Evolutionary conservation across 2,888 invertebrate genomes (phyloP), one percentile per base, ranked within the genome.

Genomic region (Craniophora ligustri): DNA sequence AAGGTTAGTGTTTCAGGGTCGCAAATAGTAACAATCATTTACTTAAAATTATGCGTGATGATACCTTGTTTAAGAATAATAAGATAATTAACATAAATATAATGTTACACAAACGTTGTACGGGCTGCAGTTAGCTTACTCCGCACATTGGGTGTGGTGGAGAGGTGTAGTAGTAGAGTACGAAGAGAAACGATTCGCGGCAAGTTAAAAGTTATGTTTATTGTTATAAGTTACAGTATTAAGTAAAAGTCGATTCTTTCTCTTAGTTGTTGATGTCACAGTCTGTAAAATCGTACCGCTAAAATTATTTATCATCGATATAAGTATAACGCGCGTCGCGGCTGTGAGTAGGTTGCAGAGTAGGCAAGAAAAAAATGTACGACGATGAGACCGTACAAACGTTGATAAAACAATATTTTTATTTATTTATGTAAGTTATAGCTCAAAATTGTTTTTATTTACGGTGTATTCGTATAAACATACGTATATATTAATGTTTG

Each of bases 381-480:
- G 35, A 7, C 11, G 18, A 5, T 38, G 40, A 40, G 28, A 46
- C 30, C 19, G 38, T 47, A 47, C n/a, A n/a, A n/a, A n/a, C n/a
- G n/a, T n/a, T n/a, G n/a, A n/a, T n/a, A n/a, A n/a, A n/a, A n/a
- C n/a, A n/a, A n/a, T n/a, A n/a, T n/a, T n/a, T n/a, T n/a, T n/a
- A n/a, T n/a, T n/a, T n/a, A n/a, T n/a, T n/a, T n/a, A n/a, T n/a
- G n/a, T n/a, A n/a, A n/a, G n/a, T n/a, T n/a, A n/a, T n/a, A n/a
- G n/a, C n/a, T n/a, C n/a, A n/a, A n/a, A n/a, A n/a, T n/a, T n/a
- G n/a, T n/a, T n/a, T n/a, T n/a, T n/a, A n/a, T n/a, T n/a, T n/a
- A n/a, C n/a, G n/a, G n/a, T n/a, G n/a, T n/a, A n/a, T n/a, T n/a
- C n/a, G n/a, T n/a, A n/a, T n/a, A n/a, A n/a, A n/a, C n/a, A n/a